Base-by-base conservation (phyloP, 2,797 vertebrate species). In the Cephalopachus bancanus region DNA sequence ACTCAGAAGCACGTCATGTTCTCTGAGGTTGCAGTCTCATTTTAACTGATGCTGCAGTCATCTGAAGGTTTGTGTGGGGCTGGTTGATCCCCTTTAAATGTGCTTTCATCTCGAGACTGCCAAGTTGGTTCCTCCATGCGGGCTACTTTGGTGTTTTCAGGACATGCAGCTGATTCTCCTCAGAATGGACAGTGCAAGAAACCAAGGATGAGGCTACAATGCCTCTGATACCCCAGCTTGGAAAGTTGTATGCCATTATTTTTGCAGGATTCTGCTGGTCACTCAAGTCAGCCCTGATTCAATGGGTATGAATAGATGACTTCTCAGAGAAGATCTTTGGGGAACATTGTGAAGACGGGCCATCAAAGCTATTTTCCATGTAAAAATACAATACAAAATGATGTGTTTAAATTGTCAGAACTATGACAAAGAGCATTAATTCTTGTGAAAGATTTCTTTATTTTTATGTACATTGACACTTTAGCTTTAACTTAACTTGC, bases 391-490 rank as follows among this genome's bases (percentile, higher is more conserved):
- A 80, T 4, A 91, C 75, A 95, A 96, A 95, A 37, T 53, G 20
- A 79, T 84, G 20, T 91, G 12, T 93, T 84, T 94, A 93, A 96
- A 85, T 83, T 89, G 37, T 44, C 93, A 93, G 62, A 78, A 55
- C 44, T 96, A 44, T 65, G 17, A 88, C 67, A 91, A 93, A 89
- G 91, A 69, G 7, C 55, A 94, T 85, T 90, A 93, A 62, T 96
- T 93, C 33, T 75, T 51, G 19, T 33, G n/a, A 76, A 83, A 75
- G 24, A 0, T 75, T 79, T 93, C 96, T 71, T 14, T 10, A 60
- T 84, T 84, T 30, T 26, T 57, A 83, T 16, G 85, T 84, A 96
- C 30, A 7, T 80, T 80, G 44, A 90, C 24, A 81, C n/a, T 93
- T 93, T 28, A 26, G 3, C n/a, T 96, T 94, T 55, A 72, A 81